Conservation (phyloP, 2,797 vertebrate genomes). For the Botia almorhae region DNA sequence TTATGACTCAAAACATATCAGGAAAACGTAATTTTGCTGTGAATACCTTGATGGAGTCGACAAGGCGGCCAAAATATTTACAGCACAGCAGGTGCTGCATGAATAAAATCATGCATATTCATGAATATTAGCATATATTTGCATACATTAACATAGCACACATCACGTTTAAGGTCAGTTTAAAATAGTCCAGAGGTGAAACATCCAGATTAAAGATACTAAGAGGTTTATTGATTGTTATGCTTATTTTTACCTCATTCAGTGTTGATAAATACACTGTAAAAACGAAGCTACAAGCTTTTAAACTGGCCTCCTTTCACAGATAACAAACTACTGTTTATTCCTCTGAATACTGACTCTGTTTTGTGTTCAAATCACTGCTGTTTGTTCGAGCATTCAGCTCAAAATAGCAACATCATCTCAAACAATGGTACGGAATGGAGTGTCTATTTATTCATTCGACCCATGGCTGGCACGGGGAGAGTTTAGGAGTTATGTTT, state of each 20-base stretch:
- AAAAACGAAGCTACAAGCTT: not conserved
- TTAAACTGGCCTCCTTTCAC: too few relatives aligned
- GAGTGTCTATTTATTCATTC: too few relatives aligned
- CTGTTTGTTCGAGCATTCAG: not conserved
- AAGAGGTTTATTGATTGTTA: not conserved
- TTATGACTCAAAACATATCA: not conserved
- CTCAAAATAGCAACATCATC: not conserved
- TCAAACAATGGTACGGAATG: not conserved
- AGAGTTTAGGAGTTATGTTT: not conserved
- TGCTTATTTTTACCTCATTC: conserved; percentile 4
- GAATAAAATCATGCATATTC: conserved; percentile 33
- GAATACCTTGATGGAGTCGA: conserved; percentile 11
- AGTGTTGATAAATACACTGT: not conserved
- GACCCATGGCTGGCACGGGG: not conserved
- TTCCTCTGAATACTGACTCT: too few relatives aligned
- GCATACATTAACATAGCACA: conserved; percentile 24
- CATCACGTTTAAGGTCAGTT: conserved; percentile 37
- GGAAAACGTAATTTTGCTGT: not conserved
- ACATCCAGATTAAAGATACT: not conserved
- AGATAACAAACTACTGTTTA: too few relatives aligned
- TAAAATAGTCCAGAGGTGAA: conserved; percentile 32
- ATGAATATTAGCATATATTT: conserved; percentile 41
- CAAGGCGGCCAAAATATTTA: not conserved
- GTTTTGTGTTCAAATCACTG: not conserved
- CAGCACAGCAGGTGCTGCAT: conserved; percentile 39